These are phyloP conservation scores for Sebastiscus albofasciatus DNA, from an alignment of 2,797 vertebrate genomes.

Conservation along the genomic window DNA sequence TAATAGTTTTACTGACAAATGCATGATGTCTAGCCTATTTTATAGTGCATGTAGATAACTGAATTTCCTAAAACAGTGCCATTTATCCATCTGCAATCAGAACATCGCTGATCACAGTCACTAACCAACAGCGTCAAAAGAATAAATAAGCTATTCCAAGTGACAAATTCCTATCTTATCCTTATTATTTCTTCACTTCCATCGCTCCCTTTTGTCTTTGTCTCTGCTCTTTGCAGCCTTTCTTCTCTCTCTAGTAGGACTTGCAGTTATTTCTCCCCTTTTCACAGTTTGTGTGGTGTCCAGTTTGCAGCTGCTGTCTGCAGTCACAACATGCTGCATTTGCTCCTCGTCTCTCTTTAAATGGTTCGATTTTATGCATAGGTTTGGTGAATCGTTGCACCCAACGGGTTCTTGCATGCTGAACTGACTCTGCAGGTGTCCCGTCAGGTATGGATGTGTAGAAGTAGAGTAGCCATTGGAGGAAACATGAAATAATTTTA, in stretches of 20 bases:
- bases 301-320: not conserved
- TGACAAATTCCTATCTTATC: not conserved
- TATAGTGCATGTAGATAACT: too few relatives aligned
- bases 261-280: not conserved
- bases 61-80: too few relatives aligned
- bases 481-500: accelerated
- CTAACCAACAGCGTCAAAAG: not conserved
- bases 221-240: not conserved
- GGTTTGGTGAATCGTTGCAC: accelerated
- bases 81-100: too few relatives aligned
- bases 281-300: not conserved
- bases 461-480: not conserved
- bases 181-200: slow-evolving; percentile 5
- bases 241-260: not conserved
- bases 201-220: not conserved
- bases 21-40: too few relatives aligned
- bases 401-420: accelerated
- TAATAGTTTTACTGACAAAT: too few relatives aligned
- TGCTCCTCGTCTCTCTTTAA: not conserved
- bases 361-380: not conserved
- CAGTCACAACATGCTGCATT: not conserved
- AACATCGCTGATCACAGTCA: too few relatives aligned
- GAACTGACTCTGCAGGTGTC: accelerated
- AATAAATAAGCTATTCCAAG: not conserved
- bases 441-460: accelerated